Evolutionary conservation across 2,888 invertebrate genomes (phyloP).

Genomic region (Caenorhabditis zanzibari): DNA sequence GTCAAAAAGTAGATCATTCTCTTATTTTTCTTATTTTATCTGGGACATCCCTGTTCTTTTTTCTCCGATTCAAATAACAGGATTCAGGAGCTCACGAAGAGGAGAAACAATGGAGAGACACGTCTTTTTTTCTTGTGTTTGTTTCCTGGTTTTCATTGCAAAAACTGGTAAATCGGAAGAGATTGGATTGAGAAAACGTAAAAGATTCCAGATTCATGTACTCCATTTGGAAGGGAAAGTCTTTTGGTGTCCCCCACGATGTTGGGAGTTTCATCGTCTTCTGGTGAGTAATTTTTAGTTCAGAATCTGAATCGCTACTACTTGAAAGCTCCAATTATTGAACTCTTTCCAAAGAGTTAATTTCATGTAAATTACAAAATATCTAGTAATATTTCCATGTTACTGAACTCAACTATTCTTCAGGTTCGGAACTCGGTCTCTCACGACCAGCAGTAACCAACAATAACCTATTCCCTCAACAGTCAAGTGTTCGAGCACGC

Average conservation of each 20-base stretch:
- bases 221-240: conserved; percentile 68
- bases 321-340: background rate
- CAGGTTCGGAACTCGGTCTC: conserved; percentile 50
- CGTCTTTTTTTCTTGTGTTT: background rate
- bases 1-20: conserved; percentile 52
- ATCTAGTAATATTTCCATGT: too few relatives aligned
- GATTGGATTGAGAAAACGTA: background rate
- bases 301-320: background rate
- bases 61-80: background rate
- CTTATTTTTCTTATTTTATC: conserved; percentile 16
- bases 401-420: background rate
- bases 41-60: conserved; percentile 13
- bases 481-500: conserved; percentile 59
- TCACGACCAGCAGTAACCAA: conserved; percentile 56
- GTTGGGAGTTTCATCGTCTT: conserved; percentile 64
- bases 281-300: conserved; percentile 8
- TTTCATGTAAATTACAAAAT: too few relatives aligned
- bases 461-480: conserved; percentile 48
- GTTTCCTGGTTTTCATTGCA: background rate
- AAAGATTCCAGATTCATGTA: conserved; percentile 57
- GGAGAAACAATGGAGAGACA: conserved; percentile 34
- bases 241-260: conserved; percentile 60
- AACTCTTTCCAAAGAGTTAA: too few relatives aligned
- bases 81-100: conserved; percentile 14
- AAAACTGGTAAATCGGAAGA: conserved; percentile 20